Conservation (phyloP, 1,140 invertebrate species). For the Maconellicoccus hirsutus region DNA sequence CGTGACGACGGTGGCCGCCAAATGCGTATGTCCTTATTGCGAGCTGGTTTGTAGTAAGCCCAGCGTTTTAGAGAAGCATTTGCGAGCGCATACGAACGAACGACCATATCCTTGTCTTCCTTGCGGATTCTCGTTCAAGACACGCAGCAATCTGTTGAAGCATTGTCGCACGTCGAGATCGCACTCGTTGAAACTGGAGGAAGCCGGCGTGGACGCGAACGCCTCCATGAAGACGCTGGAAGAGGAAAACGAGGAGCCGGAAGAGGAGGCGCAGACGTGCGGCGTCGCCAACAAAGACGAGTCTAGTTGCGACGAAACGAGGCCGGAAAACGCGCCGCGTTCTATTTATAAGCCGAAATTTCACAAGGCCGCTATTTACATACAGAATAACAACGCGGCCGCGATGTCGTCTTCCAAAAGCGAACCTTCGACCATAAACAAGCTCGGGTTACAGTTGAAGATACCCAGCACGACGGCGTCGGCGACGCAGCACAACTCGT, state of each 20-base stretch:
- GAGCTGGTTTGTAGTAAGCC: conserved; percentile 80
- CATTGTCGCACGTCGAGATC: conserved; percentile 68
- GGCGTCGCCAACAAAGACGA: neutral
- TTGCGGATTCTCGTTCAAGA: conserved; percentile 88
- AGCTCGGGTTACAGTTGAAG: neutral
- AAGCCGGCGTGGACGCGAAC: conserved; percentile 31
- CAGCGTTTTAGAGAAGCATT: conserved; percentile 87
- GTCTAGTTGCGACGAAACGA: neutral
- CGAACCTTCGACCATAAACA: neutral
- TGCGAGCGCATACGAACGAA: conserved; percentile 84
- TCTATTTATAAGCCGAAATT: conserved; percentile 68
- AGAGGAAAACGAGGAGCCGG: neutral
- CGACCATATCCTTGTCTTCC: conserved; percentile 76
- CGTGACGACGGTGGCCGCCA: conserved; percentile 33
- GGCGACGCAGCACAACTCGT: conserved; percentile 23
- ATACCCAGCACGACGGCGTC: conserved; percentile 14
- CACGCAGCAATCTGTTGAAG: conserved; percentile 86
- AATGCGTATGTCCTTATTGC: conserved; percentile 77
- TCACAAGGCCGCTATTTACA: conserved; percentile 48
- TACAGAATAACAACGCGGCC: neutral
- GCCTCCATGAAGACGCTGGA: neutral
- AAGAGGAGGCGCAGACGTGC: neutral
- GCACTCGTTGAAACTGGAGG: conserved; percentile 55
- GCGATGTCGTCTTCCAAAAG: neutral
- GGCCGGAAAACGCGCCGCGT: neutral